phyloP scores from a whole-genome alignment of 2,113 vertebrate genomes.

The Cebus imitator region DNA sequence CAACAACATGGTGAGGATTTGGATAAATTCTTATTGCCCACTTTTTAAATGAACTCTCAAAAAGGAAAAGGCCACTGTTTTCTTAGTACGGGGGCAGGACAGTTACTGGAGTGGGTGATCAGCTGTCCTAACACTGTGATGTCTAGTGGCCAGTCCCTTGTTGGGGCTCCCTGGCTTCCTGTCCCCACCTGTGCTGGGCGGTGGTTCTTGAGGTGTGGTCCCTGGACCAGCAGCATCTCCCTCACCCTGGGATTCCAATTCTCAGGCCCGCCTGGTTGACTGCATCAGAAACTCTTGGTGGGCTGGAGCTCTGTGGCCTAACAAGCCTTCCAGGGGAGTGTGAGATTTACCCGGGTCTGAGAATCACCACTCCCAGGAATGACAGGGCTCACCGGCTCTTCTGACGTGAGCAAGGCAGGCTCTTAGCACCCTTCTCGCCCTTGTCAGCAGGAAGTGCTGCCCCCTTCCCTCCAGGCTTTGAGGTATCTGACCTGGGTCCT shows the following conservation, averaged over 20 bases:
- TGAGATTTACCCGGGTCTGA: not conserved
- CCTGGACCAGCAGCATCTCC: not conserved
- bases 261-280: not conserved
- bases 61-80: not conserved
- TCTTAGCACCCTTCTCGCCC: no score
- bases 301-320: no score
- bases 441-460: not conserved
- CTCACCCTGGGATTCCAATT: not conserved
- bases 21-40: not conserved
- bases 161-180: not conserved
- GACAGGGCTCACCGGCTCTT: not conserved
- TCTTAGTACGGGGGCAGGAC: not conserved
- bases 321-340: not conserved
- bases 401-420: not conserved
- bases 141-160: accelerated
- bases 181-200: not conserved
- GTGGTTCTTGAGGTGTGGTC: not conserved
- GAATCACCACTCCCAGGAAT: not conserved
- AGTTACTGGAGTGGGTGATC: not conserved
- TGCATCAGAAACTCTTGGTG: not conserved
- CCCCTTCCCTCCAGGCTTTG: not conserved
- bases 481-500: not conserved
- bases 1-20: not conserved
- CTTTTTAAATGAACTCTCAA: not conserved
- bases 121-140: no score